Percentiles rank a stretch among this genome's conserved stretches.
phyloP scores from a whole-genome alignment of 2,797 vertebrate species.

The Choloepus didactylus region DNA sequence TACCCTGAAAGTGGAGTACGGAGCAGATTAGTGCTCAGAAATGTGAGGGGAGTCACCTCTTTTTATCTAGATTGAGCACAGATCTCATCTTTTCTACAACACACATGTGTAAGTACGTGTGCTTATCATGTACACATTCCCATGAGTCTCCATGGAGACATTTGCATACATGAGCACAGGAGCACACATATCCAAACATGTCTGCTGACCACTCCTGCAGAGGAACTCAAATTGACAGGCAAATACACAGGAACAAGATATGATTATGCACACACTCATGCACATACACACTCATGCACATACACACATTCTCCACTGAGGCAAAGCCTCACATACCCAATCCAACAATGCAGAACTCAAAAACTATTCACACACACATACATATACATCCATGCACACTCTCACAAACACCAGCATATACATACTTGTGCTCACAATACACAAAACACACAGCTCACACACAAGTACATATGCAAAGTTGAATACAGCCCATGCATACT shows the following conservation, averaged over 20 bases:
- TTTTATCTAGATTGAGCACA: background rate
- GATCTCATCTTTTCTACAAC: background rate
- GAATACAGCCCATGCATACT: background rate
- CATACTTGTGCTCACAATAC: background rate
- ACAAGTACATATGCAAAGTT: too few relatives aligned
- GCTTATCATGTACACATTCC: background rate
- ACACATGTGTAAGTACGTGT: too few relatives aligned
- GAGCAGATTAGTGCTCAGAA: background rate
- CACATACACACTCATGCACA: background rate
- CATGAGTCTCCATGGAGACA: background rate
- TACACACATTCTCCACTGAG: background rate
- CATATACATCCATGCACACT: background rate
- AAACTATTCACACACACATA: background rate
- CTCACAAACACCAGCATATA: background rate
- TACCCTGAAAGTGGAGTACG: conserved; percentile 89
- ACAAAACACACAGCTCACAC: background rate
- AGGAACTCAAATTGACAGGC: background rate
- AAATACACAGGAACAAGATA: background rate
- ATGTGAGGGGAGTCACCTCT: fast-evolving
- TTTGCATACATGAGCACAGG: background rate
- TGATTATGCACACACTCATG: background rate
- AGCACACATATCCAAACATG: background rate
- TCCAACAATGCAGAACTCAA: background rate
- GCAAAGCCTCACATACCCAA: background rate
- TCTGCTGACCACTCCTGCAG: too few relatives aligned